Evolutionary conservation across 2,113 vertebrate species (phyloP).

Genomic region (Thermophis baileyi): DNA sequence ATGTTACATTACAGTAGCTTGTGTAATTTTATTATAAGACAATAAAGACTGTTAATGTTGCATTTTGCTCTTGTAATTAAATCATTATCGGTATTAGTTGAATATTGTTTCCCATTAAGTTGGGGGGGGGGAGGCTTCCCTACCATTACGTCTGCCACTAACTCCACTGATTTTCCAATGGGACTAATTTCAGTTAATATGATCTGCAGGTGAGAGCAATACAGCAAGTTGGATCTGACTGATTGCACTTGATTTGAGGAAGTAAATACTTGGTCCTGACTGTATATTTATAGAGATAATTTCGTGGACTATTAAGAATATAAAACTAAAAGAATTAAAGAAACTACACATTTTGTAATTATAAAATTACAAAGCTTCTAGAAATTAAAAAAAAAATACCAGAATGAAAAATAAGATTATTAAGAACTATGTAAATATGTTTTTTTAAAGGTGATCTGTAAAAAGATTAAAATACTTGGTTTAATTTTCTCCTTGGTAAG

Average conservation of each 20-base stretch:
- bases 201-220: not conserved
- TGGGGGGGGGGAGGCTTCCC: not conserved
- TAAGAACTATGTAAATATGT: not conserved
- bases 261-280: not conserved
- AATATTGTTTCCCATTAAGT: not conserved
- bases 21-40: not conserved
- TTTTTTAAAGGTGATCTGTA: not conserved
- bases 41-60: not conserved
- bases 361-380: not conserved
- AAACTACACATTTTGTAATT: not conserved
- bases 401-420: not conserved
- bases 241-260: not conserved
- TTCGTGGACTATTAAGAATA: not conserved
- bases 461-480: slow-evolving; percentile 2
- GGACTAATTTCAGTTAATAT: not conserved
- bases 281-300: not conserved
- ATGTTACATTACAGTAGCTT: not conserved
- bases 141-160: not conserved
- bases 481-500: not conserved
- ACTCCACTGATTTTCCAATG: not conserved
- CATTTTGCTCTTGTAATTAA: not conserved
- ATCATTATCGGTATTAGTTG: not conserved
- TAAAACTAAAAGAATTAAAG: slow-evolving; percentile 1
- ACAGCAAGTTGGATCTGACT: not conserved
- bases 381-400: not conserved